A percentile compares a stretch with the other conserved stretches of the same genome.
phyloP scores from a whole-genome alignment of 2,113 vertebrate genomes.

The Hippocampus barbouri region DNA sequence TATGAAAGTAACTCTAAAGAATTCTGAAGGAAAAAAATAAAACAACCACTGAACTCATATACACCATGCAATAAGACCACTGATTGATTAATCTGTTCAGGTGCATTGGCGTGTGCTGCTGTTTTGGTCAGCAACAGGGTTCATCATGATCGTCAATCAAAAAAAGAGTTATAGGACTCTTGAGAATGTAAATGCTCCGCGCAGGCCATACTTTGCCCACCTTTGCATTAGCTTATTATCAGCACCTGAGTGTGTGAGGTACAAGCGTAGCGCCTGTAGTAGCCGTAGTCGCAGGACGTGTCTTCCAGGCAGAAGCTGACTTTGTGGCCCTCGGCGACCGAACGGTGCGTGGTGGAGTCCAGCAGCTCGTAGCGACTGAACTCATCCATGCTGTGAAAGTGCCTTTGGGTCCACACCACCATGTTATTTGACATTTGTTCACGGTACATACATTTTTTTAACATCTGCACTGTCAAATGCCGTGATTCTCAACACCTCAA shows the following conservation, averaged over 20 bases:
- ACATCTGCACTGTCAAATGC: not conserved
- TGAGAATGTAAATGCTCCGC: not conserved
- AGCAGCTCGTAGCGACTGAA: conserved; percentile 97
- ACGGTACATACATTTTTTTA: not conserved
- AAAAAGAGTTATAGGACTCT: not conserved
- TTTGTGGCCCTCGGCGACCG: conserved; percentile 96
- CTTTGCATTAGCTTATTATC: not conserved
- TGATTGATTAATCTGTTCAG: too few relatives aligned
- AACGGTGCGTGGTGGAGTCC: conserved; percentile 80
- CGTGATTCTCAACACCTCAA: not conserved
- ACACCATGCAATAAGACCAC: too few relatives aligned
- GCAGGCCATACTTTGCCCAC: not conserved
- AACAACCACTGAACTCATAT: too few relatives aligned
- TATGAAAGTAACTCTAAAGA: too few relatives aligned
- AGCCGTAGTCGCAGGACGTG: conserved; percentile 94
- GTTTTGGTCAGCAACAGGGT: too few relatives aligned
- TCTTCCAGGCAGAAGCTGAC: conserved; percentile 98
- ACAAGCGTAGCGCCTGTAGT: conserved; percentile 89
- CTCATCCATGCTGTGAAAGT: conserved; percentile 98
- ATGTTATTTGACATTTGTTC: conserved; percentile 6
- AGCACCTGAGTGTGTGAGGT: conserved; percentile 90
- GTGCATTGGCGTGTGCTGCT: too few relatives aligned
- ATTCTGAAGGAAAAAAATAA: too few relatives aligned
- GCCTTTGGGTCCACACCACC: conserved; percentile 69
- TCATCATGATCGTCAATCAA: too few relatives aligned